Conservation (phyloP, 2,888 invertebrate genomes). For the Heliothis peltigera region DNA sequence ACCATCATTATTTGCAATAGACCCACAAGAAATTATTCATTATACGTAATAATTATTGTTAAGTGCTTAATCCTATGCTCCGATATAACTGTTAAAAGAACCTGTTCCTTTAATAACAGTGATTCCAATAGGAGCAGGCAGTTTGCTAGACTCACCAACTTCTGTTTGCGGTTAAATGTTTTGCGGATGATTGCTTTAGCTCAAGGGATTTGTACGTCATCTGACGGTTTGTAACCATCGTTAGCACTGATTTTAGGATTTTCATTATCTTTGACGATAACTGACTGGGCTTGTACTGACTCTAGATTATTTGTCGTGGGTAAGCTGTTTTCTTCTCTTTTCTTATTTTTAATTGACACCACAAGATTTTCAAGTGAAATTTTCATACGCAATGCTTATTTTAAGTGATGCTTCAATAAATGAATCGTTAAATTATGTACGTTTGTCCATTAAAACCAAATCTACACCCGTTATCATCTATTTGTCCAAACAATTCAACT, state of each 20-base stretch:
- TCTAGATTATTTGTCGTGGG: no score
- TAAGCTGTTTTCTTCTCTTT: no score
- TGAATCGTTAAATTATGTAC: no score
- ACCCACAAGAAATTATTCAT: conserved; percentile 61
- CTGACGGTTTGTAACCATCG: conserved; percentile 11
- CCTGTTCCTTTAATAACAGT: conserved; percentile 72
- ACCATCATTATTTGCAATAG: conserved; percentile 34
- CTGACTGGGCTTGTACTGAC: no score
- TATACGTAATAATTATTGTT: conserved; percentile 75
- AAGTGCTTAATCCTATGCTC: conserved; percentile 77
- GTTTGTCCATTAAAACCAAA: background rate
- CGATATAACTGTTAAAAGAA: conserved; percentile 73
- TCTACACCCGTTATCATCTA: conserved; percentile 1
- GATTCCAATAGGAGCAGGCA: conserved; percentile 66
- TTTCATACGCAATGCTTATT: no score
- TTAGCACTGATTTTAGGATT: background rate
- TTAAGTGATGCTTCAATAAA: no score
- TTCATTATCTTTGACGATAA: no score
- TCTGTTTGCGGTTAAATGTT: conserved; percentile 45
- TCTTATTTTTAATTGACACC: no score
- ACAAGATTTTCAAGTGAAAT: no score
- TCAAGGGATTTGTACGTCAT: conserved; percentile 31
- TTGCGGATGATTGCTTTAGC: conserved; percentile 45
- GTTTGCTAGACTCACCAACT: conserved; percentile 51
- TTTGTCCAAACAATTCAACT: background rate